Evolutionary conservation across 2,888 invertebrate species (phyloP).

Genomic region (Halocaridina rubra): DNA sequence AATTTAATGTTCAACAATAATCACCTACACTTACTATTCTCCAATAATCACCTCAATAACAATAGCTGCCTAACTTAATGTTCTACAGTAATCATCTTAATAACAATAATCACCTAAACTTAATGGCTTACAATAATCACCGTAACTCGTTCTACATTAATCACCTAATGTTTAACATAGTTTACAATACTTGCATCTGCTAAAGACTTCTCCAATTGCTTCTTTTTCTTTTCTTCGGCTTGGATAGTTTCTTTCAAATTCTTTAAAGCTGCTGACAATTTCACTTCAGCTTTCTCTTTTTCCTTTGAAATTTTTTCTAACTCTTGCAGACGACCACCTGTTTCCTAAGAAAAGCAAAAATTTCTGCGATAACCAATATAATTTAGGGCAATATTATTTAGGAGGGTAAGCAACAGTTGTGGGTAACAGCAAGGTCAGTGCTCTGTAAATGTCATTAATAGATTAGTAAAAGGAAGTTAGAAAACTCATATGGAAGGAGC

Average conservation of each 20-base stretch:
- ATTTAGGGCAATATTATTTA: neutral
- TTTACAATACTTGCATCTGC: slow-evolving; percentile 73
- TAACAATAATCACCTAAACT: neutral
- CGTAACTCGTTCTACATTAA: too few relatives aligned
- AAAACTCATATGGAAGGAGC: too few relatives aligned
- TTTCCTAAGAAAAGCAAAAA: slow-evolving; percentile 72
- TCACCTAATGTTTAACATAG: too few relatives aligned
- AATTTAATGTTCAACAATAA: too few relatives aligned
- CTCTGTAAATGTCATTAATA: too few relatives aligned
- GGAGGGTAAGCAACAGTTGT: too few relatives aligned
- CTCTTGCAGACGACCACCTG: slow-evolving; percentile 75
- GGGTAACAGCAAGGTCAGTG: too few relatives aligned
- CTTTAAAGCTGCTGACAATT: slow-evolving; percentile 75
- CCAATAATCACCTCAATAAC: too few relatives aligned
- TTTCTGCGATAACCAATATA: neutral
- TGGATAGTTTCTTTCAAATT: slow-evolving; percentile 76
- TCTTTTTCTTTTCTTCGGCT: slow-evolving; percentile 77
- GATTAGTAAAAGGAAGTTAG: too few relatives aligned
- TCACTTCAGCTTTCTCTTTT: slow-evolving; percentile 78
- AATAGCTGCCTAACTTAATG: neutral
- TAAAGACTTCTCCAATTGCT: slow-evolving; percentile 76
- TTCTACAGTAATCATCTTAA: neutral
- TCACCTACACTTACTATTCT: too few relatives aligned
- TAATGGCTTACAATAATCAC: neutral
- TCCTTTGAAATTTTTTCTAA: slow-evolving; percentile 76